phyloP scores from a whole-genome alignment of 2,113 vertebrate species.

The Stictonetta naevosa region DNA sequence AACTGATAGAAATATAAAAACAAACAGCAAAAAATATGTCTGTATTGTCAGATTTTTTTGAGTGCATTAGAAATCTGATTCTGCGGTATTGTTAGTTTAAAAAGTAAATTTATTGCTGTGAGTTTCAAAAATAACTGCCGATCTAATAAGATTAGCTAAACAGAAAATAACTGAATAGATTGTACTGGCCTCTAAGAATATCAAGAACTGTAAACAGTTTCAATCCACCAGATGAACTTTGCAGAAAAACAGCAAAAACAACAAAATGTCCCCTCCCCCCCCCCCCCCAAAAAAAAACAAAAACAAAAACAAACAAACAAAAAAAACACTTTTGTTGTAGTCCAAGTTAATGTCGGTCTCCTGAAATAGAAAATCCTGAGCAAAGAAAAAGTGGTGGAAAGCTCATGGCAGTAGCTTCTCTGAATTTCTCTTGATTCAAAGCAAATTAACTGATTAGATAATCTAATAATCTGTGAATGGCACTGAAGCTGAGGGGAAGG shows the following conservation, averaged over 20 bases:
- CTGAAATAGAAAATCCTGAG: not conserved
- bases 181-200: not conserved
- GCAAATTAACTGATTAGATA: not conserved
- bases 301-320: not conserved
- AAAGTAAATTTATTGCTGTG: not conserved
- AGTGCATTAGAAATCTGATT: not conserved
- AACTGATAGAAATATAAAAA: not conserved
- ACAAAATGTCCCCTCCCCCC: too few relatives aligned
- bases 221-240: not conserved
- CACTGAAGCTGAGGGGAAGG: not conserved
- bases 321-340: not conserved
- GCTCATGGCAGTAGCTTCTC: accelerated
- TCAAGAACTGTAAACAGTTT: not conserved
- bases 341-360: not conserved
- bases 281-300: not conserved
- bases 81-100: not conserved
- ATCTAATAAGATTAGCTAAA: not conserved
- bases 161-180: not conserved
- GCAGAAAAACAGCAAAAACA: too few relatives aligned
- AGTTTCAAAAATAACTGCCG: not conserved
- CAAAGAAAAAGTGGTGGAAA: not conserved
- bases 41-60: not conserved
- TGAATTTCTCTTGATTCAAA: not conserved
- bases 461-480: not conserved
- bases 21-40: not conserved